Evolutionary conservation across 1,140 invertebrate genomes (phyloP), one percentile per base, ranked within the genome.

Genomic region (Drusus annulatus): DNA sequence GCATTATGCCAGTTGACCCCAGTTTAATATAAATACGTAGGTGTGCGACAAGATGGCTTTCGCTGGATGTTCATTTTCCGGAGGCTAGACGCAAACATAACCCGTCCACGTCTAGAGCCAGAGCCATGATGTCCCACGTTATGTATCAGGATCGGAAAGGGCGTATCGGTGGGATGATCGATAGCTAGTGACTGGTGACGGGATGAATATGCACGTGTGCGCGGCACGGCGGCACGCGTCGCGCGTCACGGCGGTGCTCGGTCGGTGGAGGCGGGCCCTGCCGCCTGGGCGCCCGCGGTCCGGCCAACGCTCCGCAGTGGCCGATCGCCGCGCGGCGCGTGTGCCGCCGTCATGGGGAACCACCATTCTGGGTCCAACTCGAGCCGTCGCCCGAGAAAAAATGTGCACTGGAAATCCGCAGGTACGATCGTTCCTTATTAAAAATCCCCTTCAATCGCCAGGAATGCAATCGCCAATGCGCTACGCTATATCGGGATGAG

Each of bases 321-420:
- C 16, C 45, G 13, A 52, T n/a, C 15, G 52, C 36, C 52, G 75
- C 78, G 75, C 81, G 80, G 31, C 63, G 60, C 69, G 58, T 68
- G 79, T 89, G 88, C 83, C 52, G 69, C 77, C 62, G 50, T 63
- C 79, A 90, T 90, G 89, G 89, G 89, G 86, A 90, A 90, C 86
- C 87, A 87, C 62, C 86, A 89, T 82, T 89, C 89, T 77, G 85
- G 85, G 84, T 85, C 88, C 82, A 85, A 87, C 85, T 84, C 86
- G 74, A 81, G 84, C 74, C 84, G 85, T 84, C 91, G 91, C 84
- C 91, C 91, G 84, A 92, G 92, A 84, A 93, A 93, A 88, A 91
- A 92, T 90, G 92, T 93, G 76, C 92, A 92, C 87, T 93, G 92
- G 92, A 93, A 93, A 88, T 91, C 92, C 68, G 92, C 93, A 93